Conservation (phyloP, 1,140 invertebrate species). For the Scaptomyza hsui region DNA sequence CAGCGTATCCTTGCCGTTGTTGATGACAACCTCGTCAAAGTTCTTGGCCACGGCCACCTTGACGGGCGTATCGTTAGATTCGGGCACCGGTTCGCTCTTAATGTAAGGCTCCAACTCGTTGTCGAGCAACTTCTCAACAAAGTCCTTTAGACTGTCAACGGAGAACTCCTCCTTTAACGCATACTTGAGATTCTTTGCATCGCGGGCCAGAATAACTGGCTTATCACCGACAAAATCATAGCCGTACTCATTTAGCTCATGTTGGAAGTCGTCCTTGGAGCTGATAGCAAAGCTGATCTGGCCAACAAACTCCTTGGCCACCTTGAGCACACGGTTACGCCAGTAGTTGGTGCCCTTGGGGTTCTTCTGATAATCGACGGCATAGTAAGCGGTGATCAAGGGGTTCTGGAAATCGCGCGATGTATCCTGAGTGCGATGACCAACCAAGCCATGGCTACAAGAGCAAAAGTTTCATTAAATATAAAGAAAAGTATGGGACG, state of each 20-base stretch:
- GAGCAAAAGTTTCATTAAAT: background rate
- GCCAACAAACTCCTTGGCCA: slow-evolving; percentile 93
- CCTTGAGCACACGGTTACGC: slow-evolving; percentile 98
- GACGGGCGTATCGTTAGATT: slow-evolving; percentile 92
- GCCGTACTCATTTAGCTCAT: slow-evolving; percentile 97
- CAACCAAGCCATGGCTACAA: slow-evolving; percentile 95
- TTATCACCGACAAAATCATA: slow-evolving; percentile 95
- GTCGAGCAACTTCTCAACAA: slow-evolving; percentile 93
- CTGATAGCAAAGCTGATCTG: slow-evolving; percentile 95
- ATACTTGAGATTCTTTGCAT: slow-evolving; percentile 94
- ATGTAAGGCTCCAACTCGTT: slow-evolving; percentile 95
- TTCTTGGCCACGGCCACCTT: slow-evolving; percentile 98
- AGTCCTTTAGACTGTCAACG: slow-evolving; percentile 94
- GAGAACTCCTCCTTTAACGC: slow-evolving; percentile 95
- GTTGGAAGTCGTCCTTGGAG: slow-evolving; percentile 96
- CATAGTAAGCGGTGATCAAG: slow-evolving; percentile 95
- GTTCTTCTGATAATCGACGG: slow-evolving; percentile 98
- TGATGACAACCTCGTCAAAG: slow-evolving; percentile 97
- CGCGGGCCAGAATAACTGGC: slow-evolving; percentile 93
- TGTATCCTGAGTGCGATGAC: slow-evolving; percentile 94
- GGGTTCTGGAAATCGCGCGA: slow-evolving; percentile 94
- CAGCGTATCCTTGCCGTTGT: slow-evolving; percentile 96
- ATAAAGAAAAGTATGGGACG: background rate
- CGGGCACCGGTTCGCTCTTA: slow-evolving; percentile 97
- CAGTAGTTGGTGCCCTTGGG: slow-evolving; percentile 99